Evolutionary conservation across 2,113 vertebrate species (phyloP).

Genomic region (Dipodomys stephensi): DNA sequence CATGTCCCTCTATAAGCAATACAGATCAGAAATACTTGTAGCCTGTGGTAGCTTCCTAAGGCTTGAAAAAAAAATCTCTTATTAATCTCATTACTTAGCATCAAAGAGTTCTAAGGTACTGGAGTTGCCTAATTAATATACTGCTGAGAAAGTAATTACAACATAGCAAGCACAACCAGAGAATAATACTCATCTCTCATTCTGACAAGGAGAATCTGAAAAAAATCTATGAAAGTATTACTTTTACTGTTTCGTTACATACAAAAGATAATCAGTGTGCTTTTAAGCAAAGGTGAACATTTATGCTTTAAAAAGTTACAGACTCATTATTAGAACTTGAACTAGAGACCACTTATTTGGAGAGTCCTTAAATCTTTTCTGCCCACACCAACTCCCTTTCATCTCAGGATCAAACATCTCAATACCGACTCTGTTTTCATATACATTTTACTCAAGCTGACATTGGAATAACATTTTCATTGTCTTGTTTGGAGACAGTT

Average conservation of each 20-base stretch:
- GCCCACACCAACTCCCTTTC: fast-evolving
- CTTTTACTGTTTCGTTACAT: conserved; percentile 48
- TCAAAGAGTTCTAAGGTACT: conserved; percentile 82
- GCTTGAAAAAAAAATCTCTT: conserved; percentile 78
- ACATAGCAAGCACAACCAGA: conserved; percentile 68
- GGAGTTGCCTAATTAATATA: conserved; percentile 84
- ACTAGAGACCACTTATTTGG: background rate
- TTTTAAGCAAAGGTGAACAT: conserved; percentile 20
- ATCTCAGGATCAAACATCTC: background rate
- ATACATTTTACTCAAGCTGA: background rate
- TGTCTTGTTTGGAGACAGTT: background rate
- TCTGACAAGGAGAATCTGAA: conserved; percentile 75
- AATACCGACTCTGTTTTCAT: background rate
- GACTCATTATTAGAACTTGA: background rate
- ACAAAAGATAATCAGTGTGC: background rate
- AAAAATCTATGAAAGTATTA: conserved; percentile 27
- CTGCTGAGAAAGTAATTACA: conserved; percentile 88
- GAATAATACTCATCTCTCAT: conserved; percentile 80
- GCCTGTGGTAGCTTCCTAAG: conserved; percentile 63
- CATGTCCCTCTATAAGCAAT: background rate
- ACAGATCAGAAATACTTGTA: conserved; percentile 40
- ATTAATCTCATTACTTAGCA: conserved; percentile 83
- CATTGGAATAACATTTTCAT: background rate
- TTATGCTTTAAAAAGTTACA: background rate
- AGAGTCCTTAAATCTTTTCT: background rate